phyloP scores from a whole-genome alignment of 2,113 vertebrate species.

The Oreocharis arfaki region DNA sequence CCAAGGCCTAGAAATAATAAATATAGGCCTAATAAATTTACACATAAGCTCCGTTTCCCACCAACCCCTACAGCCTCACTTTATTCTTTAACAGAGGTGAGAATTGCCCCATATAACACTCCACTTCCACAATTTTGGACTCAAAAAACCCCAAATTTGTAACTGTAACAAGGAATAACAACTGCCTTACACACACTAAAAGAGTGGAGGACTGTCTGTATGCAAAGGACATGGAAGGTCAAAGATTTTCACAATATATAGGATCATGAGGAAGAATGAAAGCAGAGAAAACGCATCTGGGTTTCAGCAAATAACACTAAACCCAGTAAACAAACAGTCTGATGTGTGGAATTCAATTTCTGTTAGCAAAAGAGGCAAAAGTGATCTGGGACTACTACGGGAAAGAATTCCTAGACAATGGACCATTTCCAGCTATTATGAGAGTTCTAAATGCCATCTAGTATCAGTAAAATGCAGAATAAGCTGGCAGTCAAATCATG shows the following conservation, averaged over 20 bases:
- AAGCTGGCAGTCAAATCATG: rapidly evolving
- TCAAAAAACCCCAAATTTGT: rapidly evolving
- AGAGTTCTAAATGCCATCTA: background rate
- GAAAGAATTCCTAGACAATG: background rate
- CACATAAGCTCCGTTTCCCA: background rate
- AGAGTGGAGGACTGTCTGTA: background rate
- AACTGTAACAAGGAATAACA: background rate
- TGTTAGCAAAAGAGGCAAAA: background rate
- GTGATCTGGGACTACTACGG: background rate
- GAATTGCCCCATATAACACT: background rate
- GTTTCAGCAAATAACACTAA: background rate
- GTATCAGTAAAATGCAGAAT: background rate
- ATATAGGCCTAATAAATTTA: background rate
- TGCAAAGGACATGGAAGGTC: background rate
- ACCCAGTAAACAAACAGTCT: background rate
- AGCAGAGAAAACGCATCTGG: background rate
- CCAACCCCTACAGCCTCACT: background rate
- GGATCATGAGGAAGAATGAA: background rate
- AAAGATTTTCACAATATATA: background rate
- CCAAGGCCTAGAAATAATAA: background rate
- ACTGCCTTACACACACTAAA: background rate
- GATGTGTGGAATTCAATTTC: background rate
- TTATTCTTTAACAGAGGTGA: background rate
- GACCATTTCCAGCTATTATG: background rate
- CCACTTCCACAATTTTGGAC: background rate